A percentile compares a stretch with the other conserved stretches of the same genome.
phyloP scores from a whole-genome alignment of 2,888 invertebrate genomes.

The Aplocera efformata region DNA sequence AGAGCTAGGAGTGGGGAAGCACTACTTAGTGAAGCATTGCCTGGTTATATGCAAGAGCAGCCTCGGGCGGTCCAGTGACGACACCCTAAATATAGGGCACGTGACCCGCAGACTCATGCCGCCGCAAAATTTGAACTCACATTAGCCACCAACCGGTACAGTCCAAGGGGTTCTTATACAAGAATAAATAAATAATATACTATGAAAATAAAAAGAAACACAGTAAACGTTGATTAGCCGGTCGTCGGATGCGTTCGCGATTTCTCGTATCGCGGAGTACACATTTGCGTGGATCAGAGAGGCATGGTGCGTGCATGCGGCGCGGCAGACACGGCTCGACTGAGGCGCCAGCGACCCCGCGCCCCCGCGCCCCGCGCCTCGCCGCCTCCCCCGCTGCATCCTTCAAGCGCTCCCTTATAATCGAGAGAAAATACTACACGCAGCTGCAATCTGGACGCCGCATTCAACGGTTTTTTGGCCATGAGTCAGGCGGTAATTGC shows the following conservation, averaged over 20 bases:
- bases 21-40: conserved; percentile 53
- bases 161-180: conserved; percentile 58
- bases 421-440: conserved; percentile 73
- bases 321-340: conserved; percentile 56
- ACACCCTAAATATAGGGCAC: conserved; percentile 71
- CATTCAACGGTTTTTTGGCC: conserved; percentile 67
- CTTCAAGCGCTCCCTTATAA: conserved; percentile 72
- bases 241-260: conserved; percentile 49
- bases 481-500: conserved; percentile 70
- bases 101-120: conserved; percentile 61
- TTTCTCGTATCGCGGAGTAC: conserved; percentile 55
- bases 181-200: conserved; percentile 34
- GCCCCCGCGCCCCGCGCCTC: conserved; percentile 25
- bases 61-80: conserved; percentile 59
- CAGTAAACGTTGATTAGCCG: conserved; percentile 59
- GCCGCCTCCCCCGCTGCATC: conserved; percentile 57
- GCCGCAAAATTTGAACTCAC: conserved; percentile 65
- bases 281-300: conserved; percentile 57
- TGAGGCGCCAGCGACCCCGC: conserved; percentile 52
- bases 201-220: conserved; percentile 37
- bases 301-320: conserved; percentile 49
- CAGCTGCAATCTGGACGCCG: conserved; percentile 72
- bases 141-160: conserved; percentile 69
- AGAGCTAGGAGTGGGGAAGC: conserved; percentile 33
- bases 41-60: conserved; percentile 56